Evolutionary conservation across 2,797 vertebrate genomes (phyloP).

Genomic region (Phaenicophaeus curvirostris): DNA sequence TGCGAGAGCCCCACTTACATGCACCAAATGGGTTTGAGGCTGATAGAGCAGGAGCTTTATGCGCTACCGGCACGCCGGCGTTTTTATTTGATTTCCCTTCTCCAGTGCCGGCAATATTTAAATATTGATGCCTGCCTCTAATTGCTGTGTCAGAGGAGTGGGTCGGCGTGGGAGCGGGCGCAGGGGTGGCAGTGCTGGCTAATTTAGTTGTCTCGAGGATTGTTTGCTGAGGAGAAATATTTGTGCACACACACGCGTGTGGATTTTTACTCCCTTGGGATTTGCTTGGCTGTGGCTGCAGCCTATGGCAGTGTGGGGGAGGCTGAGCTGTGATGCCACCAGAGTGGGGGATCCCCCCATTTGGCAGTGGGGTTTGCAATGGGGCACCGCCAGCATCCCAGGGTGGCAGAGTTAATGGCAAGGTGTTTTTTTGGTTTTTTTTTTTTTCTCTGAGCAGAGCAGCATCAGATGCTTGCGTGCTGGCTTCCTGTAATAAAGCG

Average conservation of each 20-base stretch:
- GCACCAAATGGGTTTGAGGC: neutral
- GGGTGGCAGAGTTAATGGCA: neutral
- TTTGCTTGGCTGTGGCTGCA: neutral
- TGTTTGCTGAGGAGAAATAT: conserved; percentile 29
- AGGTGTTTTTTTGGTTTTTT: too few relatives aligned
- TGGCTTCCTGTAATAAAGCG: conserved; percentile 53
- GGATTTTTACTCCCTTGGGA: neutral
- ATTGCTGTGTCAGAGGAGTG: conserved; percentile 41
- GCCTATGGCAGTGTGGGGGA: accelerated
- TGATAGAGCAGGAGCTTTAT: neutral
- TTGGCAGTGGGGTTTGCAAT: neutral
- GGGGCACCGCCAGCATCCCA: neutral
- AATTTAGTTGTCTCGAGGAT: conserved; percentile 15
- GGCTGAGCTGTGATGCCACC: neutral
- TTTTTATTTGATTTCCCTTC: conserved; percentile 42
- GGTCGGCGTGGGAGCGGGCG: neutral
- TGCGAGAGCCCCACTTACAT: accelerated
- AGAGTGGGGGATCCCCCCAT: accelerated
- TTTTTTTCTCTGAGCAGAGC: neutral
- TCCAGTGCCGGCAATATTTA: conserved; percentile 42
- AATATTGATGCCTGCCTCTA: conserved; percentile 59
- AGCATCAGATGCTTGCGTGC: conserved; percentile 14
- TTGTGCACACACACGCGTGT: neutral
- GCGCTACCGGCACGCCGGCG: neutral
- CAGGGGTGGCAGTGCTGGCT: neutral